Evolutionary conservation across 2,888 invertebrate genomes (phyloP).

Genomic region (Diarsia brunnea): DNA sequence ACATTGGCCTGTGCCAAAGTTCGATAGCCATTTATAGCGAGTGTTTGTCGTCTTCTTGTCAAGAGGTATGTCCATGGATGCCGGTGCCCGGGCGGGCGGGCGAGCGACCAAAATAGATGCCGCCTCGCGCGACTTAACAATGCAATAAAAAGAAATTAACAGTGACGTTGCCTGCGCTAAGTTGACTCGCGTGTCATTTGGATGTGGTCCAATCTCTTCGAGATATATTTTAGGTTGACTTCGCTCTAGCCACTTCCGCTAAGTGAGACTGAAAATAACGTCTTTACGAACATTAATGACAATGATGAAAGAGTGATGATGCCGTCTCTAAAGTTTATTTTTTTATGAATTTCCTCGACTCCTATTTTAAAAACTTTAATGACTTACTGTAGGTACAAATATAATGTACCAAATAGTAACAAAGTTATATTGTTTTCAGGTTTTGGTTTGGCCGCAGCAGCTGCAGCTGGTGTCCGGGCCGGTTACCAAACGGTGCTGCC

Average conservation of each 20-base stretch:
- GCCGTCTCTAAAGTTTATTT: slow-evolving; percentile 63
- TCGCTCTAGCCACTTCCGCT: slow-evolving; percentile 86
- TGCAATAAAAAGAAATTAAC: slow-evolving; percentile 91
- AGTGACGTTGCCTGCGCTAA: slow-evolving; percentile 87
- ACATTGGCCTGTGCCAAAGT: slow-evolving; percentile 78
- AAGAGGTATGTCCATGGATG: slow-evolving; percentile 85
- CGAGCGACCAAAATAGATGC: slow-evolving; percentile 88
- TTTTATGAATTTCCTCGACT: slow-evolving; percentile 74
- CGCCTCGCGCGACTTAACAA: slow-evolving; percentile 89
- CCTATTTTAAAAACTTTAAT: slow-evolving; percentile 74
- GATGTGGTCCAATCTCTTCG: slow-evolving; percentile 86
- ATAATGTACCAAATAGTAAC: slow-evolving; percentile 57
- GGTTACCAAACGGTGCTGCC: slow-evolving; percentile 95
- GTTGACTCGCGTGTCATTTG: slow-evolving; percentile 90
- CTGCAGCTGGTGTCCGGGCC: slow-evolving; percentile 93
- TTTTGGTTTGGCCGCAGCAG: slow-evolving; percentile 86
- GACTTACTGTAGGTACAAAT: slow-evolving; percentile 4
- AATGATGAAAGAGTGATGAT: slow-evolving; percentile 79
- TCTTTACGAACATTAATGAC: slow-evolving; percentile 76
- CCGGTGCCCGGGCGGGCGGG: slow-evolving; percentile 85
- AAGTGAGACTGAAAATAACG: slow-evolving; percentile 86
- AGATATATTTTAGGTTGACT: slow-evolving; percentile 84
- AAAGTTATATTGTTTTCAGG: slow-evolving; percentile 82
- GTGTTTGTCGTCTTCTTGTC: slow-evolving; percentile 89
- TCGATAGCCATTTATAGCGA: slow-evolving; percentile 87